Evolutionary conservation across 2,797 vertebrate species (phyloP).

Genomic region (Helostoma temminkii): DNA sequence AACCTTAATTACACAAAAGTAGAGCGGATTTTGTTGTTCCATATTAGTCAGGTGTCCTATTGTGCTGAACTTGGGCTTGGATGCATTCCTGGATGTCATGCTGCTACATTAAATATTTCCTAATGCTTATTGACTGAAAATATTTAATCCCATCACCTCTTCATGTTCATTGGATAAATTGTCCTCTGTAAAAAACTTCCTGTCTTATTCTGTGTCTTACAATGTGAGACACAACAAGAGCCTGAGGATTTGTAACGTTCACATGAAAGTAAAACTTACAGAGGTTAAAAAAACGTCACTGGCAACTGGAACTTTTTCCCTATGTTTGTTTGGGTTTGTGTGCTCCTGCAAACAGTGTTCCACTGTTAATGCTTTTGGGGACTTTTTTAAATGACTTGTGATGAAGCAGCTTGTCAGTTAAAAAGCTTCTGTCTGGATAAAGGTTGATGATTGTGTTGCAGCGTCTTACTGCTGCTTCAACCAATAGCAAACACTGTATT

Average conservation of each 20-base stretch:
- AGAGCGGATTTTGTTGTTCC: constrained; percentile 46
- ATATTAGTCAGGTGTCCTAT: constrained; percentile 32
- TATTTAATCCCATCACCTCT: constrained; percentile 64
- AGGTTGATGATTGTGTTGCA: too few relatives aligned
- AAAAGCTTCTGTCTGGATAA: too few relatives aligned
- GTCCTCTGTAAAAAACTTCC: constrained; percentile 41
- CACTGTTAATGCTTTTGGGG: not conserved
- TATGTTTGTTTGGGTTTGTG: not conserved
- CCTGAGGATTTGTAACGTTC: constrained; percentile 5
- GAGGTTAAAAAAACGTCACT: not conserved
- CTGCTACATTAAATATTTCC: constrained; percentile 20
- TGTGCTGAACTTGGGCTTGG: constrained; percentile 28
- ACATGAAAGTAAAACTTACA: constrained; percentile 13
- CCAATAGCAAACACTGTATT: too few relatives aligned
- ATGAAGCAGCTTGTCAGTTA: not conserved
- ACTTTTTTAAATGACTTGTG: not conserved
- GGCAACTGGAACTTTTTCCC: not conserved
- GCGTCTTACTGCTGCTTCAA: too few relatives aligned
- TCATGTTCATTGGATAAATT: constrained; percentile 64
- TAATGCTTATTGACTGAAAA: constrained; percentile 16
- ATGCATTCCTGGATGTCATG: constrained; percentile 29
- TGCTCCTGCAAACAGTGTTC: not conserved
- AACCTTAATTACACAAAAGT: constrained; percentile 5
- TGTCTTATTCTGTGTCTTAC: constrained; percentile 31
- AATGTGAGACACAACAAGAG: constrained; percentile 40